phyloP scores from a whole-genome alignment of 2,888 invertebrate species.

The Agonopterix arenella region DNA sequence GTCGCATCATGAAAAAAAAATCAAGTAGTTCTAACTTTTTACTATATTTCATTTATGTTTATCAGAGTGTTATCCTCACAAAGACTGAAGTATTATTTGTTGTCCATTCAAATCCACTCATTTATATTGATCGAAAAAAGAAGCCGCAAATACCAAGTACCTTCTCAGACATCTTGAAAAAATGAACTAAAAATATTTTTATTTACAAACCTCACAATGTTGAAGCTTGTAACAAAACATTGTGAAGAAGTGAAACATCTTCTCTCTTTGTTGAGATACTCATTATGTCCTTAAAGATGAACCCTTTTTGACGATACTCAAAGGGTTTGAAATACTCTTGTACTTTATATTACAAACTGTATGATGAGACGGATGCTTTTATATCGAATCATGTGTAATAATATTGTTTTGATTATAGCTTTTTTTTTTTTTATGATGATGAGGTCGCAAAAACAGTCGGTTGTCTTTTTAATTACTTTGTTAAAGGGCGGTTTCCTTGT shows the following conservation, averaged over 20 bases:
- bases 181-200: background rate
- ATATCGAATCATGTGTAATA: conserved; percentile 25
- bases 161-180: background rate
- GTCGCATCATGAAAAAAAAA: background rate
- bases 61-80: background rate
- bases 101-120: conserved; percentile 1
- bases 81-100: background rate
- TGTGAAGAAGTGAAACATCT: conserved; percentile 4
- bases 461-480: too few relatives aligned
- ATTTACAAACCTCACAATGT: background rate
- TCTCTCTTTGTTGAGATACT: conserved; percentile 28
- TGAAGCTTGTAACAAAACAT: conserved; percentile 3
- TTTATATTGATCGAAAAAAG: conserved; percentile 1
- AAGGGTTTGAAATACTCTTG: background rate
- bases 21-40: background rate
- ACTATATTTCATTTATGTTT: background rate
- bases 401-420: conserved; percentile 3
- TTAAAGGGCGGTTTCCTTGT: too few relatives aligned
- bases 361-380: conserved; percentile 41
- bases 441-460: too few relatives aligned
- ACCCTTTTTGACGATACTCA: conserved; percentile 33
- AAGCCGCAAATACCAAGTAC: conserved; percentile 1
- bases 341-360: conserved; percentile 16
- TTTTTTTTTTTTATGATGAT: too few relatives aligned
- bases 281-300: conserved; percentile 41